Conservation (phyloP, 2,888 invertebrate genomes). For the Bursaphelenchus okinawaensis region DNA sequence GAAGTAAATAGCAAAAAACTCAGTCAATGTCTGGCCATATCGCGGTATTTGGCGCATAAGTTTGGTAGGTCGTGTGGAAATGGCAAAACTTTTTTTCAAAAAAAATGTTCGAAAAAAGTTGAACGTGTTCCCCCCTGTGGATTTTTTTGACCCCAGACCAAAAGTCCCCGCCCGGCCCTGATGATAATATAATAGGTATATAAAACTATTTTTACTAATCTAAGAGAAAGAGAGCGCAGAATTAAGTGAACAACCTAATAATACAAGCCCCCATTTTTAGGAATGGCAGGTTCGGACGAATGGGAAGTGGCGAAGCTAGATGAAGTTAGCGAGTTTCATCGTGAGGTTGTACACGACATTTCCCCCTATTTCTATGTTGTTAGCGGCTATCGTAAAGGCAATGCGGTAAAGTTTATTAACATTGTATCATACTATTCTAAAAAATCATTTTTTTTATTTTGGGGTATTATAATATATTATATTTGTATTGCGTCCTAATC, state of each 20-base stretch:
- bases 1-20: constrained; percentile 10
- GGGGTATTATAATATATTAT: not conserved
- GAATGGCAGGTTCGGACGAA: not conserved
- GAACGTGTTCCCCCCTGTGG: too few relatives aligned
- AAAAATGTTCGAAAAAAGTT: too few relatives aligned
- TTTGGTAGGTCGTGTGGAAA: not conserved
- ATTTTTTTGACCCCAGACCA: too few relatives aligned
- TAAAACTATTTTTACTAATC: not conserved
- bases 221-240: too few relatives aligned
- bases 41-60: constrained; percentile 7
- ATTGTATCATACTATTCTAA: too few relatives aligned
- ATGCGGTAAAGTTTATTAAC: too few relatives aligned
- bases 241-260: too few relatives aligned
- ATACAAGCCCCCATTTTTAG: too few relatives aligned
- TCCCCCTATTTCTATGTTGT: constrained; percentile 11
- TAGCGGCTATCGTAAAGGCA: constrained; percentile 7
- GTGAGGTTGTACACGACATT: not conserved
- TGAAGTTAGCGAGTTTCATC: constrained; percentile 1
- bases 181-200: not conserved
- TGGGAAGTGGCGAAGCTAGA: not conserved
- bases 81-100: not conserved
- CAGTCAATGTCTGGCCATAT: constrained; percentile 11
- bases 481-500: too few relatives aligned
- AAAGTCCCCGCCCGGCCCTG: too few relatives aligned
- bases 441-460: not conserved